A percentile compares a stretch with the other conserved stretches of the same genome.
These are phyloP conservation scores for Aegithalos caudatus DNA, from an alignment of 2,113 vertebrate species.

Conservation along the genomic window DNA sequence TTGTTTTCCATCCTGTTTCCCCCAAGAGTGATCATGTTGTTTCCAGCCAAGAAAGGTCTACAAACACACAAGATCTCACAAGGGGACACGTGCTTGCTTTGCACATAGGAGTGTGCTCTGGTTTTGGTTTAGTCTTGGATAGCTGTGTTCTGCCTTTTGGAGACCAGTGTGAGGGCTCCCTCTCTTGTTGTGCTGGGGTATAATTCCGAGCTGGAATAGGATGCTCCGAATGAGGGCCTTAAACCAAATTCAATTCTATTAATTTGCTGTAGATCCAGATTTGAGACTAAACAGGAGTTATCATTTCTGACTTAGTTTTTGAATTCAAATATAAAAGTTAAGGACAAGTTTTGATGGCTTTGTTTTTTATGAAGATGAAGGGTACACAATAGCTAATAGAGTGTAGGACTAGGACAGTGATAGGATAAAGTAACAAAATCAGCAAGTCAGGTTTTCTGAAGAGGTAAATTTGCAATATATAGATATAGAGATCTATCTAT, in stretches of 20 bases:
- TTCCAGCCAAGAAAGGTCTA: not conserved
- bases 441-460: not conserved
- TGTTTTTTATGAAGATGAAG: not conserved
- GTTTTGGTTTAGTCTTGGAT: not conserved
- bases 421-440: not conserved
- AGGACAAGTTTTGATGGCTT: not conserved
- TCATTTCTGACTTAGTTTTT: not conserved
- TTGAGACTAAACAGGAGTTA: not conserved
- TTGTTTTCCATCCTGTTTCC: not conserved
- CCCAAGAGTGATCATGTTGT: not conserved
- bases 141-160: not conserved
- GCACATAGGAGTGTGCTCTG: not conserved
- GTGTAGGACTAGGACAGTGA: not conserved
- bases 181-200: conserved; percentile 14
- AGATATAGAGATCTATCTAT: no score
- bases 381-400: not conserved
- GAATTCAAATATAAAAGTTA: not conserved
- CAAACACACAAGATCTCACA: not conserved
- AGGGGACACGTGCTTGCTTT: not conserved
- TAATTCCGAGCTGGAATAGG: not conserved
- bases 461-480: not conserved
- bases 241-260: not conserved
- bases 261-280: not conserved
- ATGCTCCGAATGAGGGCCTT: not conserved
- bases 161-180: conserved; percentile 35